phyloP scores from a whole-genome alignment of 2,888 invertebrate species.

The Drosophila stalkeri region DNA sequence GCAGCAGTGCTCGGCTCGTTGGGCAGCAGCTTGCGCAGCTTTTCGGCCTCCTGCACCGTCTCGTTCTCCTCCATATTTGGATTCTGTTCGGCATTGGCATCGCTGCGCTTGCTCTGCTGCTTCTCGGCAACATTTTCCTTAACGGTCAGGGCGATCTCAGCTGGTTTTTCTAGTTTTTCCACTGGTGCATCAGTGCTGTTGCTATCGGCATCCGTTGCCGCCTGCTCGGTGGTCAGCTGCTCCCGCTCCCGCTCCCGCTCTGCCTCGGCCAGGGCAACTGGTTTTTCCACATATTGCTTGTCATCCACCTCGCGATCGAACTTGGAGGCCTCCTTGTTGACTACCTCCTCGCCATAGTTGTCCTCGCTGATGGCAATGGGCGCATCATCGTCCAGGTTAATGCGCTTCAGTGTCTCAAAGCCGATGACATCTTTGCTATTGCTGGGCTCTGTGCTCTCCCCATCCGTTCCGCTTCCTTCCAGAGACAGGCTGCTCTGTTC shows the following conservation, averaged over 20 bases:
- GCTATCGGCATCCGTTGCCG: slow-evolving; percentile 51
- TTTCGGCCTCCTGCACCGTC: slow-evolving; percentile 86
- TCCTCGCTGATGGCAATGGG: slow-evolving; percentile 53
- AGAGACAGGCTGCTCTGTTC: slow-evolving; percentile 70
- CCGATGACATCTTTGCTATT: slow-evolving; percentile 85
- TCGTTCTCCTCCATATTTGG: slow-evolving; percentile 83
- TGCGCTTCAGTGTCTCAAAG: slow-evolving; percentile 84
- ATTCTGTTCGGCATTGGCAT: slow-evolving; percentile 47
- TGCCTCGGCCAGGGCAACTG: slow-evolving; percentile 83
- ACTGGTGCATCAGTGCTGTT: slow-evolving; percentile 67
- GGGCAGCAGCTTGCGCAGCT: slow-evolving; percentile 86
- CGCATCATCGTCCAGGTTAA: slow-evolving; percentile 72
- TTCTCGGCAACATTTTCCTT: slow-evolving; percentile 70
- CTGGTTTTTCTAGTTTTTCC: slow-evolving; percentile 73
- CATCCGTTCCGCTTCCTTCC: slow-evolving; percentile 31
- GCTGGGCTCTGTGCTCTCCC: slow-evolving; percentile 54
- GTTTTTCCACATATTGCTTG: slow-evolving; percentile 85
- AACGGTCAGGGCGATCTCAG: slow-evolving; percentile 36
- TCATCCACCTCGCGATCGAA: slow-evolving; percentile 85
- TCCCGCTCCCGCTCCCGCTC: slow-evolving; percentile 45
- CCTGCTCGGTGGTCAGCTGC: slow-evolving; percentile 48
- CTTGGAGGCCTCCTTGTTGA: slow-evolving; percentile 83
- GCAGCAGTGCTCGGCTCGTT: slow-evolving; percentile 83
- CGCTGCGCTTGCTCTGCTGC: slow-evolving; percentile 78
- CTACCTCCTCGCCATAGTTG: slow-evolving; percentile 71